Conservation (phyloP, 2,113 vertebrate species). For the Protomyctophum bolini region DNA sequence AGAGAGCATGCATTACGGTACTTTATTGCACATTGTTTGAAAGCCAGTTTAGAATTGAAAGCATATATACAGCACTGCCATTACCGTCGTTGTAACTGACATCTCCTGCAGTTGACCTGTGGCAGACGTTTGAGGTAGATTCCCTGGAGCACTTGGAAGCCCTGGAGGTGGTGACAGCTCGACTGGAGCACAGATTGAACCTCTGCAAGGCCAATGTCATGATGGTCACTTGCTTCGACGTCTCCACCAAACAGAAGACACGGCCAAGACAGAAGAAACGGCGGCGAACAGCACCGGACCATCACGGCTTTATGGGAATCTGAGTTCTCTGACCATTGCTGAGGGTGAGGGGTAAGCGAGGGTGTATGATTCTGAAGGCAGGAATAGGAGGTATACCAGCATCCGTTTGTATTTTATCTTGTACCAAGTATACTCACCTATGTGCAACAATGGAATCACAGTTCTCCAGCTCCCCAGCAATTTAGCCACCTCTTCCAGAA, state of each 20-base stretch:
- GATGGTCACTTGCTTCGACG: slow-evolving; percentile 92
- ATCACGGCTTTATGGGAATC: slow-evolving; percentile 26
- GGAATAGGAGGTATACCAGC: not conserved
- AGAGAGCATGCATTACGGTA: too few species aligned
- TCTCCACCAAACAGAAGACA: slow-evolving; percentile 67
- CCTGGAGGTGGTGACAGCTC: slow-evolving; percentile 85
- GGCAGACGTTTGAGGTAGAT: slow-evolving; percentile 89
- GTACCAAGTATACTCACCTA: not conserved
- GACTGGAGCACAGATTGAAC: slow-evolving; percentile 86
- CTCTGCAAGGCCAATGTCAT: slow-evolving; percentile 92
- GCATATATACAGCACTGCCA: too few species aligned
- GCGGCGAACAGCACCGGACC: slow-evolving; percentile 5
- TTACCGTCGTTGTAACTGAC: not conserved
- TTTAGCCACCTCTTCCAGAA: not conserved
- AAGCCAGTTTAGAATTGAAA: too few species aligned
- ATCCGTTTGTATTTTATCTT: not conserved
- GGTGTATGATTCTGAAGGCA: not conserved
- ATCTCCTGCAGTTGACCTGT: slow-evolving; percentile 83
- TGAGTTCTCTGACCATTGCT: not conserved
- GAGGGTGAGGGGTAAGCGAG: not conserved
- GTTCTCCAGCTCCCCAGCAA: not conserved
- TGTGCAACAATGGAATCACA: not conserved
- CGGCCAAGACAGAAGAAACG: slow-evolving; percentile 70
- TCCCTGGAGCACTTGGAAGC: slow-evolving; percentile 92
- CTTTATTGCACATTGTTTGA: too few species aligned